A percentile compares a stretch with the other conserved stretches of the same genome.
phyloP scores from a whole-genome alignment of 2,113 vertebrate species.

The Oryzias woworae region DNA sequence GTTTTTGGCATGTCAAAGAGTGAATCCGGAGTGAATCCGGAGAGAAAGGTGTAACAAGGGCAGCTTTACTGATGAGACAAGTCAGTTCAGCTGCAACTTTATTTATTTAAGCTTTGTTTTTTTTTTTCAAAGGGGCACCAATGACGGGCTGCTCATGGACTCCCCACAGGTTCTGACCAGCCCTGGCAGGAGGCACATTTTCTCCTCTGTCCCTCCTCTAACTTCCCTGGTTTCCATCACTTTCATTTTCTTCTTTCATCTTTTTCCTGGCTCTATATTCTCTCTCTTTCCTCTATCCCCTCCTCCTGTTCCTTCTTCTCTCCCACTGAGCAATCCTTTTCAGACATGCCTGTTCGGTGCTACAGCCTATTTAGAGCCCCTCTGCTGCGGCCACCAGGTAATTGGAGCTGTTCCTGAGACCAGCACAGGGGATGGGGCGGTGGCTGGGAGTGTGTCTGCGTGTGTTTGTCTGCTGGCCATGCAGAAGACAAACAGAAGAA shows the following conservation, averaged over 20 bases:
- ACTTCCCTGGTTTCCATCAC: conserved; percentile 14
- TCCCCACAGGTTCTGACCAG: too few relatives aligned
- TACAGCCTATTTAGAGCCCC: conserved; percentile 86
- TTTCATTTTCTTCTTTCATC: conserved; percentile 14
- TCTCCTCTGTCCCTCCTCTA: conserved; percentile 1
- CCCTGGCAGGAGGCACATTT: conserved; percentile 1
- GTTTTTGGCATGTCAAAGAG: too few relatives aligned
- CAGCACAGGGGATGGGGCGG: conserved; percentile 77
- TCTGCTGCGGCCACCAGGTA: conserved; percentile 74
- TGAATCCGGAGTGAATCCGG: too few relatives aligned
- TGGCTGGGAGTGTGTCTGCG: conserved; percentile 54
- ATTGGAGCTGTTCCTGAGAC: conserved; percentile 82
- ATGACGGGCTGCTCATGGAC: too few relatives aligned
- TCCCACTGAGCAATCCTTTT: conserved; percentile 63
- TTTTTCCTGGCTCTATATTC: conserved; percentile 2
- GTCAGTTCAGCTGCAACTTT: too few relatives aligned
- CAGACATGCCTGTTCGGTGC: conserved; percentile 85
- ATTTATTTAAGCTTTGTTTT: too few relatives aligned
- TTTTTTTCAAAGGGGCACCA: too few relatives aligned
- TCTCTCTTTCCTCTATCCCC: conserved; percentile 1
- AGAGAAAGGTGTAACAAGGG: too few relatives aligned
- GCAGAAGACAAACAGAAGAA: conserved; percentile 5
- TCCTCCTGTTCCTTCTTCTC: conserved; percentile 19
- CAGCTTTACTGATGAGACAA: too few relatives aligned
- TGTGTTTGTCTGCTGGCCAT: conserved; percentile 14